Base-by-base conservation (phyloP, 2,888 invertebrate genomes). In the Eristalis tenax region DNA sequence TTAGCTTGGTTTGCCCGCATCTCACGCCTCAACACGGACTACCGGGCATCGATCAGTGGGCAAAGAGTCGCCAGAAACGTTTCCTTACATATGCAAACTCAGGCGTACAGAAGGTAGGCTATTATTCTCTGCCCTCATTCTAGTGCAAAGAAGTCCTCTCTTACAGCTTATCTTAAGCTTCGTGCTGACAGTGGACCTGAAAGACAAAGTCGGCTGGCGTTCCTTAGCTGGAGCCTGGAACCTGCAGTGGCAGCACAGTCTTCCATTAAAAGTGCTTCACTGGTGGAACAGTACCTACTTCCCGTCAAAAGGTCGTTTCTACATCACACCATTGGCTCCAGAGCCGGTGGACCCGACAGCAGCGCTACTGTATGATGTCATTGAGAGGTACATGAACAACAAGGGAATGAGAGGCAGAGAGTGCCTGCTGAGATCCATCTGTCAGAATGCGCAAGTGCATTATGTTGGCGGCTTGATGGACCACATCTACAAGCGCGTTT, bases 351-450 rank as follows among this genome's bases (percentile, higher is more conserved):
- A 83, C 28, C 63, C 78, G 6, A 66, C 79, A 28, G 75, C 83
- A 40, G 79, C 71, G 6, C 75, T 79, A 4, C 63, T 83, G 13
- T 83, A 83, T 18, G 83, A 78, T 5, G 57, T 79, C 13, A 50
- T 87, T 70, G 83, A 83, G 43, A 79, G 56, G 56, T 87, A 79
- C 18, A 83, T 83, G 71, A 79, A 68, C 65, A 66, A 64, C 56
- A 75, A 68, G 22, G 83, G 86, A 22, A 70, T 75, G 70, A 75
- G 75, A 18, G 86, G 86, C 22, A 66, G 78, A 4, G 74, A 75
- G 40, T 87, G 86, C 32, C 57, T 86, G 15, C 73, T 65, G 56
- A 64, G 86, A 82, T 83, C 86, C 11, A 83, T 86, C 61, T 86
- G 86, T 15, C 74, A 83, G 38, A 86, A 86, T 26, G 77, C 86